Conservation (phyloP, 2,888 invertebrate species). For the Limenitis arthemis region DNA sequence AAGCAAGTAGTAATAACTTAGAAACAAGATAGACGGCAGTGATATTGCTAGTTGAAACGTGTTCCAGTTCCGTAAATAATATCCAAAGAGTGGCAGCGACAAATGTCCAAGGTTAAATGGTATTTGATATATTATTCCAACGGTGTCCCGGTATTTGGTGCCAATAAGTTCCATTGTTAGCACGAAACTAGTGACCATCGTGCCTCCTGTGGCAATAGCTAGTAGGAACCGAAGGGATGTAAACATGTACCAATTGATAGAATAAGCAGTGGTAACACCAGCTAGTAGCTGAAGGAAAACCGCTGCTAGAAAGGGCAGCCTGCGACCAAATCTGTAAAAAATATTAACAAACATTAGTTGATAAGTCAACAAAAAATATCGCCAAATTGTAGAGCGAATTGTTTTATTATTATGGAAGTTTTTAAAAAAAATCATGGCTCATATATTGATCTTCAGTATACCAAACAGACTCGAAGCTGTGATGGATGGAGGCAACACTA, state of each 20-base stretch:
- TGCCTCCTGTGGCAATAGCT: constrained; percentile 85
- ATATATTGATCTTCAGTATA: too few relatives aligned
- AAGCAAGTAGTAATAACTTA: constrained; percentile 79
- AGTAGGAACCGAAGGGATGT: constrained; percentile 78
- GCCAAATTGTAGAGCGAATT: too few relatives aligned
- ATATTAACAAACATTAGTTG: background rate
- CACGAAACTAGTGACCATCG: constrained; percentile 85
- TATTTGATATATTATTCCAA: constrained; percentile 78
- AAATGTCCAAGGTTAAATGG: constrained; percentile 81
- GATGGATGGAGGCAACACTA: too few relatives aligned
- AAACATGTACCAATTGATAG: constrained; percentile 77
- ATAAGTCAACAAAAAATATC: too few relatives aligned
- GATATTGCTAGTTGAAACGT: constrained; percentile 78
- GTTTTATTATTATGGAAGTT: too few relatives aligned
- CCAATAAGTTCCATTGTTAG: constrained; percentile 79
- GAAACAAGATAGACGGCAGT: constrained; percentile 72
- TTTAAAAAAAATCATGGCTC: too few relatives aligned
- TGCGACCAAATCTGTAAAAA: constrained; percentile 78
- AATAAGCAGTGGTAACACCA: constrained; percentile 79
- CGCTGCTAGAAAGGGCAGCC: constrained; percentile 79
- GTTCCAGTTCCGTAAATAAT: constrained; percentile 77
- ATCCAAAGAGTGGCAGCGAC: constrained; percentile 74
- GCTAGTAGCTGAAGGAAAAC: constrained; percentile 80
- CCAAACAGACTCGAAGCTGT: too few relatives aligned
- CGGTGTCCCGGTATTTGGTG: constrained; percentile 74